Evolutionary conservation across 1,140 invertebrate species (phyloP).

Genomic region (Megalonaias nervosa): DNA sequence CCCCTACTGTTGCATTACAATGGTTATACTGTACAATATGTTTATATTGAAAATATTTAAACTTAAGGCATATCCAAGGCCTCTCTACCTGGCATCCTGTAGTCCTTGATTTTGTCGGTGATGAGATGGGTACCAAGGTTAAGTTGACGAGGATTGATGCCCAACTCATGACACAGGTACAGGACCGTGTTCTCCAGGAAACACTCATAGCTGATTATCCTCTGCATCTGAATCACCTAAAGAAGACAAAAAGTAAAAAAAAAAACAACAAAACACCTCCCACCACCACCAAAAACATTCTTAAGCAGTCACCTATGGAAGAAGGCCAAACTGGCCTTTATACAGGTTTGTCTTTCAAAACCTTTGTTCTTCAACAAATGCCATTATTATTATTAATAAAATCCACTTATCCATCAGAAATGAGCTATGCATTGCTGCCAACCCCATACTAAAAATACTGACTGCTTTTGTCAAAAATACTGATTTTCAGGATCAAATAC

Average conservation of each 20-base stretch:
- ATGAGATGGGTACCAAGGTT: slow-evolving; percentile 39
- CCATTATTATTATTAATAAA: background rate
- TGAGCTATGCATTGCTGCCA: too few relatives aligned
- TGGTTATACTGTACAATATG: too few relatives aligned
- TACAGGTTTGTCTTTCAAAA: background rate
- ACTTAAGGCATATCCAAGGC: too few relatives aligned
- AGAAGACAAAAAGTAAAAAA: slow-evolving; percentile 1
- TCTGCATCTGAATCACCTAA: slow-evolving; percentile 53
- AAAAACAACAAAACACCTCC: background rate
- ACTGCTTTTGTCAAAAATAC: too few relatives aligned
- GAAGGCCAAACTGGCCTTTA: background rate
- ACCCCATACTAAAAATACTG: too few relatives aligned
- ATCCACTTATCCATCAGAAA: too few relatives aligned
- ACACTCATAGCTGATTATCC: slow-evolving; percentile 51
- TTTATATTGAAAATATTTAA: too few relatives aligned
- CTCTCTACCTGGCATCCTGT: too few relatives aligned
- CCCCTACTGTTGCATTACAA: too few relatives aligned
- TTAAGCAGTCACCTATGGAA: background rate
- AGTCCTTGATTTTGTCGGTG: slow-evolving; percentile 25
- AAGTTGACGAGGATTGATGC: slow-evolving; percentile 24
- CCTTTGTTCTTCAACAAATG: too few relatives aligned
- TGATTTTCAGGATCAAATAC: too few relatives aligned
- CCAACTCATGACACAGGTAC: slow-evolving; percentile 34
- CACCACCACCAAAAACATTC: background rate
- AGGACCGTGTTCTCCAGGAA: slow-evolving; percentile 47